phyloP scores from a whole-genome alignment of 2,888 invertebrate genomes.

The Archips xylosteana region DNA sequence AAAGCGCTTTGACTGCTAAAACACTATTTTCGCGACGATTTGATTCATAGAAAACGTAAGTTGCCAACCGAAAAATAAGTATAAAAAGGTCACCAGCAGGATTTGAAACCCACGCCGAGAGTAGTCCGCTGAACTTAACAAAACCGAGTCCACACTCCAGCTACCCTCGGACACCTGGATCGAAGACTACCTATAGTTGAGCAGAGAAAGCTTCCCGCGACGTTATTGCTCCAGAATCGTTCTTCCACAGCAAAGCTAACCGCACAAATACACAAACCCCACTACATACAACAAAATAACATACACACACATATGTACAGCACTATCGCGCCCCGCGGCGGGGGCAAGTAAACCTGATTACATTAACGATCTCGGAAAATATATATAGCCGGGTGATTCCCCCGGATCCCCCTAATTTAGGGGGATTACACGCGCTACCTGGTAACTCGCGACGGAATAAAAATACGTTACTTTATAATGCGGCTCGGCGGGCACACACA shows the following conservation, averaged over 20 bases:
- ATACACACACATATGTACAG: conserved; percentile 40
- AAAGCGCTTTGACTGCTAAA: too few relatives aligned
- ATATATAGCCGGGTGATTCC: background rate
- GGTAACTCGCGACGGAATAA: conserved; percentile 34
- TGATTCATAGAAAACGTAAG: too few relatives aligned
- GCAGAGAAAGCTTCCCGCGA: background rate
- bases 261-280: conserved; percentile 32
- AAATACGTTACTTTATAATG: conserved; percentile 26
- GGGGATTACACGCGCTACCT: conserved; percentile 25
- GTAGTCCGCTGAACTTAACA: too few relatives aligned
- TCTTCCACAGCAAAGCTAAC: conserved; percentile 22
- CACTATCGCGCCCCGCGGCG: background rate
- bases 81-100: too few relatives aligned
- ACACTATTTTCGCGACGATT: too few relatives aligned
- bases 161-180: too few relatives aligned
- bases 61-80: too few relatives aligned
- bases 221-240: background rate
- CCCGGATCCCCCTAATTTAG: conserved; percentile 13
- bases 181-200: background rate
- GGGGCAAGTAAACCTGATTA: conserved; percentile 1
- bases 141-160: too few relatives aligned
- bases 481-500: conserved; percentile 1
- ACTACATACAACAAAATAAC: conserved; percentile 34
- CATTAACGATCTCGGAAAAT: background rate
- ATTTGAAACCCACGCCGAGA: too few relatives aligned